These are phyloP conservation scores for Hestina assimilis DNA, from an alignment of 1,140 invertebrate genomes.

Conservation along the genomic window DNA sequence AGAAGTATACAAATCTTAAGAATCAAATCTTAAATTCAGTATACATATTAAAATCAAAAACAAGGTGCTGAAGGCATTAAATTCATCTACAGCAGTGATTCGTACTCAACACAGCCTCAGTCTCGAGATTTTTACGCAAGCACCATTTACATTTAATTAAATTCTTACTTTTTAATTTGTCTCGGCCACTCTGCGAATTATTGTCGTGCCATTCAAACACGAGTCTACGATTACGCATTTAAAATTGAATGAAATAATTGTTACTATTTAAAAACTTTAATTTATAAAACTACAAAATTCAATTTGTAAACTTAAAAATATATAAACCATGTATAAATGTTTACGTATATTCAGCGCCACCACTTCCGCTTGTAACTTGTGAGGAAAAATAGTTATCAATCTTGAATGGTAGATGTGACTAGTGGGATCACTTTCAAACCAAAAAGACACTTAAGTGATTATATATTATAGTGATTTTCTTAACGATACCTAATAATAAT, in stretches of 20 bases:
- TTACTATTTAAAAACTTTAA: neutral
- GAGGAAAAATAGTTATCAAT: too few relatives aligned
- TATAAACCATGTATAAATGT: neutral
- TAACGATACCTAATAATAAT: too few relatives aligned
- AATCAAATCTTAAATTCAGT: neutral
- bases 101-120: constrained; percentile 32
- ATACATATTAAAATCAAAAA: neutral
- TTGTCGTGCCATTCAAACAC: neutral
- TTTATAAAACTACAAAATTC: neutral
- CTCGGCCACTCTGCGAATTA: constrained; percentile 7
- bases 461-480: too few relatives aligned
- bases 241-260: neutral
- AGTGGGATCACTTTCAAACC: too few relatives aligned
- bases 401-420: too few relatives aligned
- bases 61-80: neutral
- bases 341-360: too few relatives aligned
- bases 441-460: too few relatives aligned
- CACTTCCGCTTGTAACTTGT: too few relatives aligned
- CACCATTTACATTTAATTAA: constrained; percentile 34
- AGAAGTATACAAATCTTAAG: neutral
- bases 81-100: constrained; percentile 30
- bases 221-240: neutral
- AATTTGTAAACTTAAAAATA: too few relatives aligned
- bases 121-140: constrained; percentile 47
- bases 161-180: constrained; percentile 17